phyloP scores from a whole-genome alignment of 2,113 vertebrate species.

The Salminus brasiliensis region DNA sequence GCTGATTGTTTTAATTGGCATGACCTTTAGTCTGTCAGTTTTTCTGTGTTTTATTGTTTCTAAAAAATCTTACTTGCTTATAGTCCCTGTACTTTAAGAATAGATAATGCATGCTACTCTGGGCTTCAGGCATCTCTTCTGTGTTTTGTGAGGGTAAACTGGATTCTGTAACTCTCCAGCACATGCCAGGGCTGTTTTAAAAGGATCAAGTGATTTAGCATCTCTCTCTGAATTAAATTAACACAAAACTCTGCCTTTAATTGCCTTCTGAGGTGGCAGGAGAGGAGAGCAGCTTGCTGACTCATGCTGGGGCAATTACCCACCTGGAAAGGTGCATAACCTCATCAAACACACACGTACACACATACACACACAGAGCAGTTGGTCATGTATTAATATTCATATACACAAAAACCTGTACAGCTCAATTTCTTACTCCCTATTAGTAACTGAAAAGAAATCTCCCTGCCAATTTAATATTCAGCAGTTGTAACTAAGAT shows the following conservation, averaged over 20 bases:
- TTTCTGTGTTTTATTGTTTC: neutral
- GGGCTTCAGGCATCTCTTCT: neutral
- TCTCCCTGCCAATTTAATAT: neutral
- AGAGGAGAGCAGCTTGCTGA: neutral
- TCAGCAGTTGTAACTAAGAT: neutral
- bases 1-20: too few species aligned
- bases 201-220: constrained; percentile 16
- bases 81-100: neutral
- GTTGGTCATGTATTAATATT: neutral
- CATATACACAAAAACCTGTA: neutral
- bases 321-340: constrained; percentile 18
- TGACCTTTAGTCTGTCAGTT: too few species aligned
- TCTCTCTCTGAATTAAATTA: constrained; percentile 13
- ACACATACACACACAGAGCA: neutral
- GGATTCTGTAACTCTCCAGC: neutral
- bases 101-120: neutral
- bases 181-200: neutral
- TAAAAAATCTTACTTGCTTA: neutral
- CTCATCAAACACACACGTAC: constrained; percentile 8
- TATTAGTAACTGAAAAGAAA: neutral
- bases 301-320: constrained; percentile 12
- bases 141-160: neutral
- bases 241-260: constrained; percentile 10
- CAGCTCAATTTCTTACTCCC: neutral
- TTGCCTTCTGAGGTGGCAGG: constrained; percentile 5